Percentiles rank a stretch among this genome's conserved stretches.
These are phyloP conservation scores for Bemisia tabaci DNA, from an alignment of 1,140 invertebrate genomes.

Conservation along the genomic window DNA sequence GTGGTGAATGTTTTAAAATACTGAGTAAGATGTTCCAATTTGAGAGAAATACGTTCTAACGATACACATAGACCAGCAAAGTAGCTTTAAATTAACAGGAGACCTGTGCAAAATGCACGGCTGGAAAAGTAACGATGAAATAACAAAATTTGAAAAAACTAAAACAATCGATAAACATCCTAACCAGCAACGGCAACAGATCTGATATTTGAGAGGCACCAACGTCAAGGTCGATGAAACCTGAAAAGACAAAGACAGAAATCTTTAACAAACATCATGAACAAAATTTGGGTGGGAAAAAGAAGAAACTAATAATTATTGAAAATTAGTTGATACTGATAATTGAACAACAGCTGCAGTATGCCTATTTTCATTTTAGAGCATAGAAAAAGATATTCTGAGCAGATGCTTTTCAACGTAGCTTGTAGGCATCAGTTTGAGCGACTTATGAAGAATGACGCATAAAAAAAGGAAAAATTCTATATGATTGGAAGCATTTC, in stretches of 20 bases:
- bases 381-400: slow-evolving; percentile 9
- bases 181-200: background rate
- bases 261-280: too few species aligned
- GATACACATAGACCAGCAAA: background rate
- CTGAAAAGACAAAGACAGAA: slow-evolving; percentile 15
- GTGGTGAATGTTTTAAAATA: background rate
- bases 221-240: slow-evolving; percentile 23
- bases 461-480: too few species aligned
- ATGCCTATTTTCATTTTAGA: too few species aligned
- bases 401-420: background rate
- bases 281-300: too few species aligned
- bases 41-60: too few species aligned
- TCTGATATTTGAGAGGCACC: slow-evolving; percentile 2
- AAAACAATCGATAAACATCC: background rate
- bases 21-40: background rate
- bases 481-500: too few species aligned
- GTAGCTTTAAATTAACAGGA: background rate
- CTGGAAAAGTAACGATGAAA: background rate
- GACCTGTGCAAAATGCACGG: background rate
- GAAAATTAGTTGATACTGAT: too few species aligned
- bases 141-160: background rate
- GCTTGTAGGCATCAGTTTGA: slow-evolving; percentile 3
- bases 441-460: too few species aligned
- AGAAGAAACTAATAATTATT: too few species aligned
- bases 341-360: too few species aligned